A percentile compares a stretch with the other conserved stretches of the same genome.
Conservation (phyloP, 2,888 invertebrate genomes). For the Netelia virgata region DNA sequence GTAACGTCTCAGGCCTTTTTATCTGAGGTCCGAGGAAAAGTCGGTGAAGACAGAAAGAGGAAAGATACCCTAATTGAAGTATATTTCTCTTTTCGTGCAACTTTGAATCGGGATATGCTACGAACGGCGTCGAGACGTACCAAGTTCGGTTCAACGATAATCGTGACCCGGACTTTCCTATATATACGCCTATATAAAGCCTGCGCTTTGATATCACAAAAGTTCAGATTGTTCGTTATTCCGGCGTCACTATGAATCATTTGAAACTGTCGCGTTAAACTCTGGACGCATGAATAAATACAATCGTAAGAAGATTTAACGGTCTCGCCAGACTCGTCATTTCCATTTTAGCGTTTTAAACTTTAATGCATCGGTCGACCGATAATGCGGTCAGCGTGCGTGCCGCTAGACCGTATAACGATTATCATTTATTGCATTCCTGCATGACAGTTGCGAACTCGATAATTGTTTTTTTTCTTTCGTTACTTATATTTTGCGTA, state of each 20-base stretch:
- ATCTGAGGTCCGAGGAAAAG: background rate
- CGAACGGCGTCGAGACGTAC: background rate
- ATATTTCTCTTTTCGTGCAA: background rate
- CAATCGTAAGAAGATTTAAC: too few relatives aligned
- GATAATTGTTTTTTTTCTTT: background rate
- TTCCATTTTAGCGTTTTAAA: background rate
- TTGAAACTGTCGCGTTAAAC: background rate
- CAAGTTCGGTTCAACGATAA: constrained; percentile 44
- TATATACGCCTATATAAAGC: background rate
- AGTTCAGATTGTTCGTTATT: too few relatives aligned
- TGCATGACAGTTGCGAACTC: background rate
- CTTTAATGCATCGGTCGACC: background rate
- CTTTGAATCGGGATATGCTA: constrained; percentile 1
- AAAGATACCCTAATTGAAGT: background rate
- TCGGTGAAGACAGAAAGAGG: background rate
- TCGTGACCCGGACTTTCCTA: constrained; percentile 29
- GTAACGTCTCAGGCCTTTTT: background rate
- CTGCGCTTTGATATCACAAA: constrained; percentile 7
- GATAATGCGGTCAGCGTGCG: background rate
- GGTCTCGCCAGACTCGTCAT: background rate
- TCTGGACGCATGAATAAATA: background rate
- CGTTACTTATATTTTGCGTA: background rate
- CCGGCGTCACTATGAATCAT: background rate
- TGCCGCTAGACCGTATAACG: background rate
- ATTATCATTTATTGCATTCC: background rate